Evolutionary conservation across 1,140 invertebrate species (phyloP).

Genomic region (Euborellia annulipes): DNA sequence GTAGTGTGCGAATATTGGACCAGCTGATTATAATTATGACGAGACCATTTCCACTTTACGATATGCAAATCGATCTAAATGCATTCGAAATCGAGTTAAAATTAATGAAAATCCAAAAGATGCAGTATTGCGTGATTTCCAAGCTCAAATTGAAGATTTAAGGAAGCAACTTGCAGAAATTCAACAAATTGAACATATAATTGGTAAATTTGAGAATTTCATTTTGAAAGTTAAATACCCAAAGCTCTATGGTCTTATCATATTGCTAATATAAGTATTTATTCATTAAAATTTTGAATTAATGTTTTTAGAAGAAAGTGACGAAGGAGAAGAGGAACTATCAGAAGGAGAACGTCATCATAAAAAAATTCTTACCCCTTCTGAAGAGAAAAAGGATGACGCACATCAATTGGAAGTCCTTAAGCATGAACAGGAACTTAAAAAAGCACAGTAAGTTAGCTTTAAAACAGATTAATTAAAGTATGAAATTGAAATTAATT

Average conservation of each 20-base stretch:
- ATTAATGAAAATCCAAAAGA: slow-evolving; percentile 98
- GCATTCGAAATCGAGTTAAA: slow-evolving; percentile 89
- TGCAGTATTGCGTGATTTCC: slow-evolving; percentile 85
- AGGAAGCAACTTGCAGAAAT: slow-evolving; percentile 66
- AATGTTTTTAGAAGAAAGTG: slow-evolving; percentile 20
- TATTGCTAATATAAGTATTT: no score
- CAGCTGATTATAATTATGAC: slow-evolving; percentile 92
- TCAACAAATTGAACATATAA: no score
- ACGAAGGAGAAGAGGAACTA: slow-evolving; percentile 27
- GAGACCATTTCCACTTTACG: slow-evolving; percentile 93
- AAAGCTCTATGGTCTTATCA: no score
- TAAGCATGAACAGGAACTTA: slow-evolving; percentile 26
- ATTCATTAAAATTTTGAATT: no score
- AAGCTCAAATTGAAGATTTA: slow-evolving; percentile 89
- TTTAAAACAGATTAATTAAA: no score
- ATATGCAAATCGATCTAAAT: slow-evolving; percentile 95
- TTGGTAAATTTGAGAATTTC: slow-evolving; percentile 1
- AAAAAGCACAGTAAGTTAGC: slow-evolving; percentile 34
- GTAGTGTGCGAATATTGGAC: slow-evolving; percentile 84
- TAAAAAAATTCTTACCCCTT: slow-evolving; percentile 1
- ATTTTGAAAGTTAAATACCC: slow-evolving; percentile 1
- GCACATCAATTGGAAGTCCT: not conserved
- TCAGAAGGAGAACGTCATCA: slow-evolving; percentile 28
- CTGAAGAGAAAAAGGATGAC: slow-evolving; percentile 9
- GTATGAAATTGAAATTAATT: no score